Conservation (phyloP, 2,113 vertebrate genomes). For the Saimiri boliviensis region DNA sequence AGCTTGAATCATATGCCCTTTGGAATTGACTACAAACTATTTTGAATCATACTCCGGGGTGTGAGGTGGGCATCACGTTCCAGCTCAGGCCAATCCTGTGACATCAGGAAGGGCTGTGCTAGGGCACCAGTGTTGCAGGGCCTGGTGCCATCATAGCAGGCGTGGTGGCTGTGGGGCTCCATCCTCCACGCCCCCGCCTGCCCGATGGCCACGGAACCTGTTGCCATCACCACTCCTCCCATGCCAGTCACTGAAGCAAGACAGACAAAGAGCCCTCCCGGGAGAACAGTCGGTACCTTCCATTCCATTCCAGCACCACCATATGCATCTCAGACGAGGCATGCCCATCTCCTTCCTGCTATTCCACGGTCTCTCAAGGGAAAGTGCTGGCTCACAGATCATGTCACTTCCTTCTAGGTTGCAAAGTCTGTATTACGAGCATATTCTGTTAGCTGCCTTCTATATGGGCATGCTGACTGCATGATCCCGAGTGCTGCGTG, state of each 20-base stretch:
- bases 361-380: fast-evolving
- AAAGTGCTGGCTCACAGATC: no score
- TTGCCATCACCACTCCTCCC: not conserved
- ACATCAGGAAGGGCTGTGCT: no score
- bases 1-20: not conserved
- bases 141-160: no score
- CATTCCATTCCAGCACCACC: no score
- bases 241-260: not conserved
- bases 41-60: not conserved
- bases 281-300: fast-evolving
- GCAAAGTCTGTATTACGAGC: no score
- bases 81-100: not conserved
- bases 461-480: fast-evolving
- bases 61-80: fast-evolving
- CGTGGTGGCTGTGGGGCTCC: not conserved
- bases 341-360: no score
- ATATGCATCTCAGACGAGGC: not conserved
- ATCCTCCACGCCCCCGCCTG: fast-evolving
- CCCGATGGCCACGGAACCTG: fast-evolving
- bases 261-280: fast-evolving
- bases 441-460: fast-evolving
- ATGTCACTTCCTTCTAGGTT: not conserved
- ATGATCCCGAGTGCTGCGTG: fast-evolving
- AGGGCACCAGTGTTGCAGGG: fast-evolving
- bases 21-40: not conserved